Percentiles rank a stretch among this genome's conserved stretches.
Conservation (phyloP, 2,113 vertebrate genomes). For the Campylomormyrus numenius region DNA sequence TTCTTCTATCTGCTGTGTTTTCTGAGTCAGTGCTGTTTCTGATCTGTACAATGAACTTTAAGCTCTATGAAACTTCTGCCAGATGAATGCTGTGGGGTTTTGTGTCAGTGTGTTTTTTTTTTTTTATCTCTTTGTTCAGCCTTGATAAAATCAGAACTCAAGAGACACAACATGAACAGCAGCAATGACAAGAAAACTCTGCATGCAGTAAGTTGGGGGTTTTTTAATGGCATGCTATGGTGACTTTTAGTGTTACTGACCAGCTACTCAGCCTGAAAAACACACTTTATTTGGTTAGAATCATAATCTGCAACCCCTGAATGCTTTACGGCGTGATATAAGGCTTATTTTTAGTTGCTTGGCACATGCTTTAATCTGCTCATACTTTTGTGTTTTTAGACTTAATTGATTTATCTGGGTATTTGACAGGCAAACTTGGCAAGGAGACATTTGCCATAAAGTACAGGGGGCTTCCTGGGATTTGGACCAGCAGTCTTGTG, state of each 20-base stretch:
- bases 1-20: neutral
- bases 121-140: slow-evolving; percentile 52
- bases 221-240: neutral
- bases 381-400: neutral
- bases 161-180: slow-evolving; percentile 78
- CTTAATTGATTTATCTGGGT: neutral
- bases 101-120: neutral
- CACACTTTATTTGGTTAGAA: neutral
- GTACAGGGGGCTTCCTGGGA: neutral
- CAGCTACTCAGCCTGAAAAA: neutral
- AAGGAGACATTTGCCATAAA: neutral
- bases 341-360: neutral
- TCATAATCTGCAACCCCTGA: neutral
- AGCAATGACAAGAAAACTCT: slow-evolving; percentile 47
- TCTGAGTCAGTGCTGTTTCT: neutral
- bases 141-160: slow-evolving; percentile 88
- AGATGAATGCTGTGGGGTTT: neutral
- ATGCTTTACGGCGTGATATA: neutral
- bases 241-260: neutral
- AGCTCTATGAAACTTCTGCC: neutral
- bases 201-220: slow-evolving; percentile 63
- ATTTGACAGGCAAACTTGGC: neutral
- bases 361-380: neutral
- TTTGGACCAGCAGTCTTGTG: neutral
- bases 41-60: neutral